phyloP scores from a whole-genome alignment of 2,888 invertebrate species.

The Eilema caniola region DNA sequence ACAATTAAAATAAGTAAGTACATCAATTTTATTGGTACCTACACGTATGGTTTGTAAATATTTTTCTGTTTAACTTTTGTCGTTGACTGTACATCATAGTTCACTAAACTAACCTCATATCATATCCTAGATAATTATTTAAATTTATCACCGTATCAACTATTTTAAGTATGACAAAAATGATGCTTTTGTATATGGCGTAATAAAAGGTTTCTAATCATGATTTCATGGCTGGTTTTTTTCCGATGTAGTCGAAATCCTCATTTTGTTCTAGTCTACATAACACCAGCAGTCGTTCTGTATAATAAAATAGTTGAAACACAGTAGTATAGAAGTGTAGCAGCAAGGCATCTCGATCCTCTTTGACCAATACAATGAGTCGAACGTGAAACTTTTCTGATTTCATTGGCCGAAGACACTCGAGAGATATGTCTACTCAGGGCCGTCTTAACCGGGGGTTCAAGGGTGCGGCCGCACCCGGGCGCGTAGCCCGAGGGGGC shows the following conservation, averaged over 20 bases:
- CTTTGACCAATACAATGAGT: no score
- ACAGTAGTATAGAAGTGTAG: background rate
- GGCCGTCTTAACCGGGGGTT: no score
- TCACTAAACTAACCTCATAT: background rate
- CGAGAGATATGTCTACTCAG: no score
- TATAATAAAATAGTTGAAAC: background rate
- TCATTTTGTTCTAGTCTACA: constrained; percentile 6
- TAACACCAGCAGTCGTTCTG: background rate
- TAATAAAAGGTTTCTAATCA: background rate
- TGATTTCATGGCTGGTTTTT: constrained; percentile 1
- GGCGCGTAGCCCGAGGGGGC: no score
- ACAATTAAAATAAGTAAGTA: no score
- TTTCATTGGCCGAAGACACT: no score
- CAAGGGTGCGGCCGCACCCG: no score
- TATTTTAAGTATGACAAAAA: background rate
- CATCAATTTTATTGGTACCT: no score
- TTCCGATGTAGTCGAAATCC: background rate
- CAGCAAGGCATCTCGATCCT: no score
- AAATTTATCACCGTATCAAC: no score
- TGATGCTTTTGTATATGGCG: background rate
- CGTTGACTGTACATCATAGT: background rate
- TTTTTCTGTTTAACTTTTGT: background rate
- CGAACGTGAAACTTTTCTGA: no score
- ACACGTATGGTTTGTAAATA: background rate
- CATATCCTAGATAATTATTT: background rate